phyloP scores from a whole-genome alignment of 2,113 vertebrate genomes.

The Pimephales promelas region DNA sequence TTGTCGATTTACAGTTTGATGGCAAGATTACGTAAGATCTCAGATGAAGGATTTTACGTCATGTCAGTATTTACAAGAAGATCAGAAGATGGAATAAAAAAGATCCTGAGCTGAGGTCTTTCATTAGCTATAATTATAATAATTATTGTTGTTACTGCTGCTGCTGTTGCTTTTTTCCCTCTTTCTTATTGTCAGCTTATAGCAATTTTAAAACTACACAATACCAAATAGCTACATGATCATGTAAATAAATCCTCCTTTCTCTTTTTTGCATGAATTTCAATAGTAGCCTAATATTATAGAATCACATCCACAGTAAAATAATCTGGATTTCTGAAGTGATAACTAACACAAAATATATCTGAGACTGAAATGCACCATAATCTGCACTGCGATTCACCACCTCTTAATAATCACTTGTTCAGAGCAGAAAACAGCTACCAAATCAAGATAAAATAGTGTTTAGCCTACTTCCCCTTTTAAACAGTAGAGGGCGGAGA shows the following conservation, averaged over 20 bases:
- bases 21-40: neutral
- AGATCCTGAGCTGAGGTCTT: neutral
- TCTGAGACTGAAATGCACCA: neutral
- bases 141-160: neutral
- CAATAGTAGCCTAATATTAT: neutral
- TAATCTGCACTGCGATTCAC: neutral
- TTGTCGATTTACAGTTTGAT: neutral
- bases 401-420: neutral
- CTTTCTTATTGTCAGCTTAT: neutral
- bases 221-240: neutral
- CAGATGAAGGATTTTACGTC: neutral
- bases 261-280: neutral
- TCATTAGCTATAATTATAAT: neutral
- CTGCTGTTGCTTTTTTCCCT: neutral
- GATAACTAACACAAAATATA: neutral
- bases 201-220: neutral
- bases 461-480: neutral
- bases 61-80: neutral
- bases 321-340: neutral
- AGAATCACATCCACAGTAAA: neutral
- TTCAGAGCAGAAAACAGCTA: too few species aligned
- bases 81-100: neutral
- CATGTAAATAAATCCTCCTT: neutral
- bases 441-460: neutral
- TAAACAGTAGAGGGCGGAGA: constrained; percentile 8